Conservation (phyloP, 2,113 vertebrate species). For the Speoplatyrhinus poulsoni region DNA sequence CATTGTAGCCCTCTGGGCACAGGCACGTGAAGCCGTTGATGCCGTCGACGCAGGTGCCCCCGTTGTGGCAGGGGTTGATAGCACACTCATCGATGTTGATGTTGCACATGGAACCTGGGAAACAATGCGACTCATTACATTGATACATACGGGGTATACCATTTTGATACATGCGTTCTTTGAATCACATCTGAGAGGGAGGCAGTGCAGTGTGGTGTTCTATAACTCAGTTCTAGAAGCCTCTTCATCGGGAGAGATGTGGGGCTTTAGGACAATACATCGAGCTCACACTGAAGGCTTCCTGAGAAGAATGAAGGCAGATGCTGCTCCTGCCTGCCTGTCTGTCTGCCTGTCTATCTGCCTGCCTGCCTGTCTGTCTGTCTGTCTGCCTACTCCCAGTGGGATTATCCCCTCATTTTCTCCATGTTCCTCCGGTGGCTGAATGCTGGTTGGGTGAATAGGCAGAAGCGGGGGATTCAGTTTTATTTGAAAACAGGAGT, state of each 20-base stretch:
- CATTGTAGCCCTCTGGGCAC: constrained; percentile 90
- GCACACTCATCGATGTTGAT: constrained; percentile 90
- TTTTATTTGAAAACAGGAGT: constrained; percentile 49
- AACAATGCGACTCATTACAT: constrained; percentile 3
- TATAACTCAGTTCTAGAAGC: constrained; percentile 35
- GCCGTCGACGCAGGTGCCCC: constrained; percentile 88
- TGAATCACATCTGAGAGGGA: background rate
- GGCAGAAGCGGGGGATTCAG: constrained; percentile 51
- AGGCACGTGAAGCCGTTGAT: constrained; percentile 87
- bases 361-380: constrained; percentile 20
- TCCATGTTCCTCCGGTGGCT: constrained; percentile 45
- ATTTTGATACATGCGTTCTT: constrained; percentile 6
- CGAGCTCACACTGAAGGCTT: constrained; percentile 25
- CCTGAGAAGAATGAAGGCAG: constrained; percentile 31
- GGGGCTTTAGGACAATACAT: constrained; percentile 36
- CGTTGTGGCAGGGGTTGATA: constrained; percentile 87
- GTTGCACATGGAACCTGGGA: constrained; percentile 88
- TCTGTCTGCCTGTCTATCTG: constrained; percentile 28
- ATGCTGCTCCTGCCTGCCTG: constrained; percentile 3
- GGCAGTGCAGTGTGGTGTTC: constrained; percentile 29
- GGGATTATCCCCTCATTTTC: constrained; percentile 28
- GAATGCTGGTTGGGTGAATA: constrained; percentile 56
- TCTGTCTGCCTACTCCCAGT: constrained; percentile 28
- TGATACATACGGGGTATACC: background rate
- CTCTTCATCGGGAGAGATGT: constrained; percentile 34